Evolutionary conservation across 2,888 invertebrate genomes (phyloP).

Genomic region (Trimorus sp.): DNA sequence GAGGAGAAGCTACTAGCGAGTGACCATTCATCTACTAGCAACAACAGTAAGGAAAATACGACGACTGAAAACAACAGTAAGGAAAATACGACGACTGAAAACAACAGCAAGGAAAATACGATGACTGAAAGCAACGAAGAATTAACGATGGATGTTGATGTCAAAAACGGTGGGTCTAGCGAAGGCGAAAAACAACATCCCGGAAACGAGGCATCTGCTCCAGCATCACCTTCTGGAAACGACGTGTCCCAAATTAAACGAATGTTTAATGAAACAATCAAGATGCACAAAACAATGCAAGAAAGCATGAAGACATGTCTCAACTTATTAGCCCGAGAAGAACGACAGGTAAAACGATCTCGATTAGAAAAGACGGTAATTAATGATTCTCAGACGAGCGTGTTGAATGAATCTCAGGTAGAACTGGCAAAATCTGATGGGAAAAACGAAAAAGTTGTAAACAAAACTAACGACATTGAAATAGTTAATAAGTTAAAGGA

Average conservation of each 20-base stretch:
- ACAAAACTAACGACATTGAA: background rate
- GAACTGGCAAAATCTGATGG: background rate
- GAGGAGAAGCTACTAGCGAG: background rate
- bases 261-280: slow-evolving; percentile 1
- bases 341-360: background rate
- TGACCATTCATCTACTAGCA: background rate
- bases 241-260: background rate
- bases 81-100: background rate
- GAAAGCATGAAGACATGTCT: background rate
- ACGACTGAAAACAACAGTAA: background rate
- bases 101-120: background rate
- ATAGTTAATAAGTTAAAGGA: background rate
- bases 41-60: background rate
- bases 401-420: too few relatives aligned
- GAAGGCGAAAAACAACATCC: too few relatives aligned
- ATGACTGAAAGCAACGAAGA: background rate
- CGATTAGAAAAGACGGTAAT: background rate
- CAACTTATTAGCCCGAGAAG: background rate
- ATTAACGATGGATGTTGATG: background rate
- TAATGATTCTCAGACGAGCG: background rate
- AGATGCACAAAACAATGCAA: slow-evolving; percentile 1
- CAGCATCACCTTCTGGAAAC: background rate
- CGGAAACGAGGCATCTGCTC: too few relatives aligned
- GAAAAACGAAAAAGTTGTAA: background rate
- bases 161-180: background rate